Conservation (phyloP, 35 echinoderm and acorn worm genomes). For the Nesometra sesokonis region DNA sequence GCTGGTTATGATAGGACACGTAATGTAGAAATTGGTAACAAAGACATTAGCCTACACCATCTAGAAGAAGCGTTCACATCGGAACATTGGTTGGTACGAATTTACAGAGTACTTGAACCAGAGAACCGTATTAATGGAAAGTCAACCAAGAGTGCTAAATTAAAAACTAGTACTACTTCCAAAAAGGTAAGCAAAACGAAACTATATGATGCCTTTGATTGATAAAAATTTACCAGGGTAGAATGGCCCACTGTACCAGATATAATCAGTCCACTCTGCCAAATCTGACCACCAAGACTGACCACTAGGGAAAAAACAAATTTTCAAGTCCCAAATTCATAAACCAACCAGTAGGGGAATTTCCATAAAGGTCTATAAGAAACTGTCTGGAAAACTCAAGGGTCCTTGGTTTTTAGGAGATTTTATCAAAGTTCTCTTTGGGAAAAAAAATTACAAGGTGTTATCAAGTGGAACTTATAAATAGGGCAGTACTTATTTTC, state of each 20-base stretch:
- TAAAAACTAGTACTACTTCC: conserved; percentile 39
- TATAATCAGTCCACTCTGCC: neutral
- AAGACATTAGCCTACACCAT: conserved; percentile 83
- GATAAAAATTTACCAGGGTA: neutral
- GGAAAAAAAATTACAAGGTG: too few relatives aligned
- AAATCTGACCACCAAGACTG: neutral
- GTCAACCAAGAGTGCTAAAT: conserved; percentile 19
- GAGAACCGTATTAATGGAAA: conserved; percentile 46
- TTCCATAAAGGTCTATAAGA: neutral
- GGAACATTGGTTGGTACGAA: conserved; percentile 87
- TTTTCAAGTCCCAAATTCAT: neutral
- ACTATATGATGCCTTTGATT: neutral
- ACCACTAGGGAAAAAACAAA: too few relatives aligned
- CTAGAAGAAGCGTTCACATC: conserved; percentile 90
- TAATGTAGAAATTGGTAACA: conserved; percentile 90
- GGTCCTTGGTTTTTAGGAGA: too few relatives aligned
- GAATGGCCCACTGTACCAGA: neutral
- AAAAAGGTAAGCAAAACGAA: conserved; percentile 48
- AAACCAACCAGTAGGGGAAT: neutral
- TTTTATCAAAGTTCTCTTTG: too few relatives aligned
- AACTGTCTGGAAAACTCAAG: too few relatives aligned
- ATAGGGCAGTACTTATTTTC: too few relatives aligned
- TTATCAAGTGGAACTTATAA: too few relatives aligned
- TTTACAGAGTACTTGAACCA: conserved; percentile 70
- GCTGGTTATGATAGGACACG: conserved; percentile 92